Evolutionary conservation across 2,113 vertebrate genomes (phyloP), one percentile per base, ranked within the genome.

Genomic region (Rhodinocichla rosea): DNA sequence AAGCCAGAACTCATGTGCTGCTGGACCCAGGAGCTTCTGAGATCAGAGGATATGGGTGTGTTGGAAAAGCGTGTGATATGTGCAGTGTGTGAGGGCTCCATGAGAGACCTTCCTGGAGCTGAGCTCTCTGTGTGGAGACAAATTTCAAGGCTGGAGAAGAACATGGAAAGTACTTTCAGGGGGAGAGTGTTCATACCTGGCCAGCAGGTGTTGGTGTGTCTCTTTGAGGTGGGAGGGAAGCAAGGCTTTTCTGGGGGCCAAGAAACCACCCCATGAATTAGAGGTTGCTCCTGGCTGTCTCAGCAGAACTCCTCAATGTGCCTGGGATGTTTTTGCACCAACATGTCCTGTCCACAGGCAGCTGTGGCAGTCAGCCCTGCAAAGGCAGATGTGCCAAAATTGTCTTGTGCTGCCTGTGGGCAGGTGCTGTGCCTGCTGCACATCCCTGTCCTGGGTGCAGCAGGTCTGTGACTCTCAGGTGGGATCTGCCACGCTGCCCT

Each of bases 11-110:
- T 71, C 28, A 5, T 33, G 49, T 69, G 55, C 50, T 89, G 73
- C 30, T 89, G 60, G 64, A 52, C 69, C 15, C 64, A 56, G 59
- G 45, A 74, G 68, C 28, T 73, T 81, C 80, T 89, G 87, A 86
- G 76, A 30, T 70, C 35, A 62, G 81, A 53, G 40, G 52, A 37
- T 60, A 20, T 1, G 9, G 19, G n/a, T 64, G 35, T 21, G 3
- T 56, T 10, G 15, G 52, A 52, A 49, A 55, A 79, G 11, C 1
- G 1, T 53, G 63, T 0, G 6, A 33, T 89, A 33, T 0, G 0
- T 35, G 33, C 71, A 35, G 59, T 3, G 1, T 44, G 49, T 50
- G 62, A 65, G 53, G 39, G 35, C 64, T 63, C 39, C 47, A 32
- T 40, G 53, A 60, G 78, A 27, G 26, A 23, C 26, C 20, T 82